Conservation (phyloP, 35 echinoderm and acorn worm genomes). For the Apostichopus californicus region DNA sequence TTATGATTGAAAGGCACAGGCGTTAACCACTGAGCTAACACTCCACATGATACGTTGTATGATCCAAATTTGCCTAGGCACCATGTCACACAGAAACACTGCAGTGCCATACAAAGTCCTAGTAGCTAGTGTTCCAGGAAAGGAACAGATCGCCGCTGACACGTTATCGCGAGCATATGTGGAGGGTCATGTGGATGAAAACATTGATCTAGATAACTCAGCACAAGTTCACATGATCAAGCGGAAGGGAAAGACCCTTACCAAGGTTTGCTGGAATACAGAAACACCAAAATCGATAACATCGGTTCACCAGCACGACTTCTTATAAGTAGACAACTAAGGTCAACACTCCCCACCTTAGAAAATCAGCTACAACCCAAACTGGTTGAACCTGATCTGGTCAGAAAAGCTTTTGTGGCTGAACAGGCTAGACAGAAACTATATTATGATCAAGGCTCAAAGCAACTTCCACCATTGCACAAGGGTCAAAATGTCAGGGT, state of each 20-base stretch:
- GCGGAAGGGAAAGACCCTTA: slow-evolving; percentile 16
- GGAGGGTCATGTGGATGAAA: too few relatives aligned
- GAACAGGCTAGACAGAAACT: slow-evolving; percentile 18
- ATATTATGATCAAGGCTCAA: slow-evolving; percentile 34
- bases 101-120: too few relatives aligned
- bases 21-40: too few relatives aligned
- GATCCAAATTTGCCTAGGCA: too few relatives aligned
- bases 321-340: neutral
- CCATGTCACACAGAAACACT: too few relatives aligned
- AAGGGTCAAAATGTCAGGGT: slow-evolving; percentile 38
- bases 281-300: slow-evolving; percentile 11
- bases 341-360: neutral
- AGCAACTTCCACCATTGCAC: slow-evolving; percentile 2
- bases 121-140: neutral
- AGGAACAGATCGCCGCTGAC: neutral
- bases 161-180: neutral
- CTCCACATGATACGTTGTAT: too few relatives aligned
- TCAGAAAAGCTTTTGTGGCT: neutral
- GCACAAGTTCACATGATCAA: neutral
- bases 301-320: slow-evolving; percentile 28
- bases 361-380: neutral
- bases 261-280: slow-evolving; percentile 20
- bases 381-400: neutral
- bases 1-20: too few relatives aligned
- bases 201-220: neutral